Evolutionary conservation across 2,888 invertebrate genomes (phyloP).

Genomic region (Therioaphis trifolii): DNA sequence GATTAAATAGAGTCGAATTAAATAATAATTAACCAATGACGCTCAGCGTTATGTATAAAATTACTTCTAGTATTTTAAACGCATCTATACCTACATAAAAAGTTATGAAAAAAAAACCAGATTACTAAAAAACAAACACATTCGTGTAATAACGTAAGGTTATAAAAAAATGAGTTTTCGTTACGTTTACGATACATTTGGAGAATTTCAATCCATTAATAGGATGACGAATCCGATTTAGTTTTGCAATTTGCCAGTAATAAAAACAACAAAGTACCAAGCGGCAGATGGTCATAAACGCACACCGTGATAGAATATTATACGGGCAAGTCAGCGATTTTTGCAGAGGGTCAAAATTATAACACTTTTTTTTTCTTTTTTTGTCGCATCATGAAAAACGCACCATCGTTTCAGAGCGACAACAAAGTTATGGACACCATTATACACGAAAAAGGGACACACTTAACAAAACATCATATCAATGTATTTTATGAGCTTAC

Average conservation of each 20-base stretch:
- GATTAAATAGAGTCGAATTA: no score
- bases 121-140: constrained; percentile 29
- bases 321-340: constrained; percentile 7
- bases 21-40: no score
- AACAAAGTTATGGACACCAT: not conserved
- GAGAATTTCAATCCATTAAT: constrained; percentile 26
- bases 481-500: not conserved
- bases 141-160: not conserved
- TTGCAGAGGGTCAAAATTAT: not conserved
- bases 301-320: not conserved
- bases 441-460: not conserved
- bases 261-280: constrained; percentile 34
- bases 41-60: no score
- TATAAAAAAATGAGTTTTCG: constrained; percentile 37
- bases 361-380: constrained; percentile 7
- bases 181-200: not conserved
- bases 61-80: no score
- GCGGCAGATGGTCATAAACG: constrained; percentile 2
- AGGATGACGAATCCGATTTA: constrained; percentile 42
- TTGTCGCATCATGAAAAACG: constrained; percentile 22
- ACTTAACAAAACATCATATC: constrained; percentile 6
- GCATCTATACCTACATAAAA: not conserved
- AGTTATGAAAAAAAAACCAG: constrained; percentile 20
- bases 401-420: not conserved
- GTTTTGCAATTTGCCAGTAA: constrained; percentile 41